These are phyloP conservation scores for Spilosoma lubricipeda DNA, from an alignment of 2,888 invertebrate genomes.

Conservation along the genomic window DNA sequence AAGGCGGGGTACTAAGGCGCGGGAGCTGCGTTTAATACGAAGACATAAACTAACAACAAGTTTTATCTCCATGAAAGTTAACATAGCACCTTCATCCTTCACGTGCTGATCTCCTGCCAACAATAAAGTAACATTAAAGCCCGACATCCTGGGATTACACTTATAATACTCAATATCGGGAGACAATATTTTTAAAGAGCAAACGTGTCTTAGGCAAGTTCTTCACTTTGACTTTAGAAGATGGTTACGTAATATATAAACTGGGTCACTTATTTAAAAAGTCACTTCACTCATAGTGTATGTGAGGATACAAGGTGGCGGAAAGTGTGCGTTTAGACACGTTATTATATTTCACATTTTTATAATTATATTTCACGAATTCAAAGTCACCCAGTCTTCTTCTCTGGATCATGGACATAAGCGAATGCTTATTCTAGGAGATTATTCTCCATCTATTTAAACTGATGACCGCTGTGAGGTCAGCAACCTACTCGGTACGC, in stretches of 20 bases:
- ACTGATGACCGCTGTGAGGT: too few species aligned
- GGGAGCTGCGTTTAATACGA: conserved; percentile 61
- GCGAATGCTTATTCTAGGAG: too few species aligned
- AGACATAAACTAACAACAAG: conserved; percentile 79
- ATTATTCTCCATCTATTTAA: too few species aligned
- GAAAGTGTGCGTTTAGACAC: too few species aligned
- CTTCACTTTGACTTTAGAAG: conserved; percentile 8
- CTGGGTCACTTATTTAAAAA: too few species aligned
- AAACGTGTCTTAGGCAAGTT: conserved; percentile 8
- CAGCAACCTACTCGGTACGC: neutral
- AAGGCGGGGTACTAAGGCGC: conserved; percentile 47
- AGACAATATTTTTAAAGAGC: conserved; percentile 47
- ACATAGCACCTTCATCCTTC: conserved; percentile 81
- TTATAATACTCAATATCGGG: conserved; percentile 52
- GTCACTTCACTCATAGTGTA: too few species aligned
- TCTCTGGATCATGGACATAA: too few species aligned
- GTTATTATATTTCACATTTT: too few species aligned
- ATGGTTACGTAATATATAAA: neutral
- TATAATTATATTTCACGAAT: too few species aligned
- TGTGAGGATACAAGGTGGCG: too few species aligned
- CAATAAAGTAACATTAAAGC: conserved; percentile 73
- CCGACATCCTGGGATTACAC: conserved; percentile 63
- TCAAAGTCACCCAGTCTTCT: too few species aligned
- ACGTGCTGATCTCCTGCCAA: conserved; percentile 78
- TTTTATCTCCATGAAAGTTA: conserved; percentile 80